Evolutionary conservation across 2,797 vertebrate genomes (phyloP).

Genomic region (Gymnocypris eckloni): DNA sequence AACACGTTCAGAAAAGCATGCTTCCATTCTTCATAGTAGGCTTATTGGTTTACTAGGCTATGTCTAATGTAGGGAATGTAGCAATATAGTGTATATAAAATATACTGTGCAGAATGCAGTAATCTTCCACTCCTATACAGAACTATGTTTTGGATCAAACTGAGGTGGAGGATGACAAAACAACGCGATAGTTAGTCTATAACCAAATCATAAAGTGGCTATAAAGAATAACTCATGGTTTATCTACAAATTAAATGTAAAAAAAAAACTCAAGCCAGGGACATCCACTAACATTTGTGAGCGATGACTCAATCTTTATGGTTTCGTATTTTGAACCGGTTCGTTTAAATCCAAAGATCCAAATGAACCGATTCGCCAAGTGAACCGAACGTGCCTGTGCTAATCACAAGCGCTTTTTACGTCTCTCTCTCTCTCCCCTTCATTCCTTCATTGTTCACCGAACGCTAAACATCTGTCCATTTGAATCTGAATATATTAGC

Average conservation of each 20-base stretch:
- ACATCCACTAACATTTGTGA: neutral
- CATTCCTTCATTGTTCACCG: constrained; percentile 1
- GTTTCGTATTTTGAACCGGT: neutral
- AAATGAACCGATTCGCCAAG: constrained; percentile 19
- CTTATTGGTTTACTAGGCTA: neutral
- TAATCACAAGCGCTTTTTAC: constrained; percentile 18
- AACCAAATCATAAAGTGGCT: neutral
- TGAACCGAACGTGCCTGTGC: neutral
- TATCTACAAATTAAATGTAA: neutral
- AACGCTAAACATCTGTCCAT: constrained; percentile 49
- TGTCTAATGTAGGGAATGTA: neutral
- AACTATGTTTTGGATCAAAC: neutral
- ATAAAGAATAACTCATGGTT: neutral
- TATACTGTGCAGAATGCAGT: neutral
- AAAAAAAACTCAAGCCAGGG: neutral
- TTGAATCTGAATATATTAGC: constrained; percentile 32
- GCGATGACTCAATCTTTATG: neutral
- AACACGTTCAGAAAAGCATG: constrained; percentile 3
- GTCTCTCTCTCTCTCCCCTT: neutral
- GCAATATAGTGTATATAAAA: neutral
- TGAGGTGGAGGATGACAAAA: neutral
- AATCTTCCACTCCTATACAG: too few relatives aligned
- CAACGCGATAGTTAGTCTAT: neutral
- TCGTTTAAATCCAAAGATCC: neutral
- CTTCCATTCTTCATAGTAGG: neutral